These are phyloP conservation scores for Spea multiplicata DNA, from an alignment of 2,113 vertebrate genomes.

Conservation along the genomic window DNA sequence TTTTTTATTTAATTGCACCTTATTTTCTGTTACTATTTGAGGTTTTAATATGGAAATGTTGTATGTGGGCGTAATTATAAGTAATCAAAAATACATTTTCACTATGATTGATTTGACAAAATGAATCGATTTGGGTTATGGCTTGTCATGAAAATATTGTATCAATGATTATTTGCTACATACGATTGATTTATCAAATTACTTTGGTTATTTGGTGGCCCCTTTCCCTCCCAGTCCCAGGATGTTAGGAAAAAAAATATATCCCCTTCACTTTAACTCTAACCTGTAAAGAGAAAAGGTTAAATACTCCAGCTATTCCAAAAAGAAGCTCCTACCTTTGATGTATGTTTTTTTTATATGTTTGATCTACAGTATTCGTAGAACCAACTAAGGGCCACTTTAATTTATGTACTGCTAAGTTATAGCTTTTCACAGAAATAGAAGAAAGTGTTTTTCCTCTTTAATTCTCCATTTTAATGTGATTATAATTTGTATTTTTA, in stretches of 20 bases:
- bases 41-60: not conserved
- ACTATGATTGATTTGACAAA: not conserved
- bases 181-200: too few species aligned
- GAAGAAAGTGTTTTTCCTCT: not conserved
- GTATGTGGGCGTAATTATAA: not conserved
- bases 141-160: not conserved
- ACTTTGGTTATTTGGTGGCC: too few species aligned
- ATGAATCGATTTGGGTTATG: not conserved
- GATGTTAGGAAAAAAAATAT: too few species aligned
- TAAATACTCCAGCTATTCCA: too few species aligned
- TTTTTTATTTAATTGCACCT: not conserved
- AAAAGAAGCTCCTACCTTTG: too few species aligned
- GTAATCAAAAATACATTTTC: not conserved
- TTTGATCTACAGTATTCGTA: not conserved
- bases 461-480: not conserved
- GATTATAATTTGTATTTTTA: not conserved
- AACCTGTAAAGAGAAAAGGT: too few species aligned
- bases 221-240: too few species aligned
- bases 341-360: not conserved
- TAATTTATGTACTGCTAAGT: not conserved
- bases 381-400: not conserved
- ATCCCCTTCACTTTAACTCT: too few species aligned
- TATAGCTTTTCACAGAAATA: not conserved
- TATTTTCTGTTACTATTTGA: not conserved
- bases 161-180: not conserved